phyloP scores from a whole-genome alignment of 2,888 invertebrate genomes.

The Conus canariensis region DNA sequence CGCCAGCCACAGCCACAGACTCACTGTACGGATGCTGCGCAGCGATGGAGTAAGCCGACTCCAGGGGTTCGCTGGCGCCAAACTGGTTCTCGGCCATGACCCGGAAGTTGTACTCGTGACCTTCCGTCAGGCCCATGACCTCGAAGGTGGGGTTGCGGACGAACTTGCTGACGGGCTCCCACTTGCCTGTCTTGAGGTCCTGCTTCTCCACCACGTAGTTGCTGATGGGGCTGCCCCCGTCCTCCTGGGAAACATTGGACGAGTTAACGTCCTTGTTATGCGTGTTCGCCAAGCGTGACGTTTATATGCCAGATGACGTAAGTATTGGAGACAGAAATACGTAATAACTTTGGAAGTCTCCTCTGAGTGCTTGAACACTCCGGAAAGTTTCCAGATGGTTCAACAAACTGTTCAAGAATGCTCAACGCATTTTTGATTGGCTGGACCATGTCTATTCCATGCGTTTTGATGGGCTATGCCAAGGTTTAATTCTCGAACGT shows the following conservation, averaged over 20 bases:
- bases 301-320: no score
- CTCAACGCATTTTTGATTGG: no score
- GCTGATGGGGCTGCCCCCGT: conserved; percentile 96
- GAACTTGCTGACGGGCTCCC: conserved; percentile 85
- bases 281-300: no score
- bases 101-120: conserved; percentile 92
- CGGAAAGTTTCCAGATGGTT: no score
- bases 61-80: conserved; percentile 94
- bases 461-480: no score
- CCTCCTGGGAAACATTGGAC: conserved; percentile 82
- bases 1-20: conserved; percentile 48
- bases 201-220: conserved; percentile 98
- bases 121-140: conserved; percentile 91
- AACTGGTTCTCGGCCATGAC: conserved; percentile 99
- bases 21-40: conserved; percentile 97
- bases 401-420: no score
- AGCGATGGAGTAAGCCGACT: conserved; percentile 91
- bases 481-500: no score
- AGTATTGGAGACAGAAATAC: no score
- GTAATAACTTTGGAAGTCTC: no score
- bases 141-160: conserved; percentile 95
- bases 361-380: no score
- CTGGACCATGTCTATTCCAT: no score
- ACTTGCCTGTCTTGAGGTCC: conserved; percentile 84
- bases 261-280: not conserved